These are phyloP conservation scores for Enteromius fasciolatus DNA, from an alignment of 2,797 vertebrate species.

Conservation along the genomic window DNA sequence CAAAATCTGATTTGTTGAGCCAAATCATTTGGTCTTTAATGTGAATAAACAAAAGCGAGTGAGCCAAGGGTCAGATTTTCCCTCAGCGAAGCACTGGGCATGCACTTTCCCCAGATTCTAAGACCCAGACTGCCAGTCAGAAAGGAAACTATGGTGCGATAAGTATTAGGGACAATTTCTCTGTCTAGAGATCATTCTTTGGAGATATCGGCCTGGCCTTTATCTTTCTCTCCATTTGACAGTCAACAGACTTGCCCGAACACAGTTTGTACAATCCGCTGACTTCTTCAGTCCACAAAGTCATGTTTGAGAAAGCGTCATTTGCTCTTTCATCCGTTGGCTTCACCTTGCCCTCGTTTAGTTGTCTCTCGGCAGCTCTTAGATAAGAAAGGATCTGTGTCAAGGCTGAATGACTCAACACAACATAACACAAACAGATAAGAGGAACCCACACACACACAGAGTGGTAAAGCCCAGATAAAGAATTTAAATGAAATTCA, in stretches of 20 bases:
- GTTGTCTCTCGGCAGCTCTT: slow-evolving; percentile 61
- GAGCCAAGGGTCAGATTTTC: background rate
- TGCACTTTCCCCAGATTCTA: background rate
- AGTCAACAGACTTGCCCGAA: slow-evolving; percentile 54
- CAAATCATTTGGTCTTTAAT: background rate
- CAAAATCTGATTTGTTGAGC: background rate
- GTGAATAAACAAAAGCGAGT: background rate
- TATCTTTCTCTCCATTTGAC: slow-evolving; percentile 63
- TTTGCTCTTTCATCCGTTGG: slow-evolving; percentile 44
- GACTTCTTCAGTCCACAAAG: slow-evolving; percentile 44
- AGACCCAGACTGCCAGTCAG: slow-evolving; percentile 17
- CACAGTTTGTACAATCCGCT: slow-evolving; percentile 21
- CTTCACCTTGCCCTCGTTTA: slow-evolving; percentile 61
- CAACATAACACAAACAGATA: slow-evolving; percentile 51
- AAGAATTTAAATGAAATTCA: slow-evolving; percentile 41
- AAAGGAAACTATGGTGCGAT: slow-evolving; percentile 44
- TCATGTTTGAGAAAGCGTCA: slow-evolving; percentile 45
- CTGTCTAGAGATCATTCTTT: slow-evolving; percentile 47
- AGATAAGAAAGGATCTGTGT: slow-evolving; percentile 56
- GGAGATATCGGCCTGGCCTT: slow-evolving; percentile 51
- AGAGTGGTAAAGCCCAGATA: background rate
- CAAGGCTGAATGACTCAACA: slow-evolving; percentile 65
- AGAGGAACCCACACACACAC: slow-evolving; percentile 39
- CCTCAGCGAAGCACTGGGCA: background rate
- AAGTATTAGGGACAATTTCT: slow-evolving; percentile 51